These are phyloP conservation scores for Clivina fossor DNA, from an alignment of 2,888 invertebrate genomes.

Conservation along the genomic window DNA sequence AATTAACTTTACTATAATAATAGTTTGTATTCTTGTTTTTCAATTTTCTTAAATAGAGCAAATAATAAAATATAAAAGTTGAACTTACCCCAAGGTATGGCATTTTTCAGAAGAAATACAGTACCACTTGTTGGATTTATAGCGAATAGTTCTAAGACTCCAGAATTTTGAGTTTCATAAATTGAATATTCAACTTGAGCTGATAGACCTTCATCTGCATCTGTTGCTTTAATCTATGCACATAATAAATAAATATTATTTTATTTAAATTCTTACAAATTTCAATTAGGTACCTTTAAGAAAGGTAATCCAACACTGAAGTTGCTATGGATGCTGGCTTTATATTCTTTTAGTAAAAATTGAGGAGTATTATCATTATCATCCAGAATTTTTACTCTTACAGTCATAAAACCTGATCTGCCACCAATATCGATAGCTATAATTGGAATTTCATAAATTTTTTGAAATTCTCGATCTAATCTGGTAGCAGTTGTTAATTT, in stretches of 20 bases:
- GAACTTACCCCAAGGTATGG: constrained; percentile 57
- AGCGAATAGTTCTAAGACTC: constrained; percentile 68
- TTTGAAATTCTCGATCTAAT: constrained; percentile 74
- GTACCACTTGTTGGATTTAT: constrained; percentile 76
- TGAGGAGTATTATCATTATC: constrained; percentile 81
- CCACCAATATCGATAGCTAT: constrained; percentile 83
- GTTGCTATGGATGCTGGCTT: constrained; percentile 68
- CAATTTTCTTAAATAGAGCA: too few relatives aligned
- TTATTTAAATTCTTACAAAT: not conserved
- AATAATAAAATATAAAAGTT: too few relatives aligned
- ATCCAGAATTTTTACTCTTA: constrained; percentile 80
- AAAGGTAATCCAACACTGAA: constrained; percentile 60
- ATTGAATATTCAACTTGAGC: constrained; percentile 75
- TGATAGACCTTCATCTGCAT: constrained; percentile 74
- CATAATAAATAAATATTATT: constrained; percentile 23
- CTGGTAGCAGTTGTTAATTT: constrained; percentile 63
- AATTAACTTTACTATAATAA: too few relatives aligned
- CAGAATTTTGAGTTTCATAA: constrained; percentile 67
- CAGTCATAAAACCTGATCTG: constrained; percentile 70
- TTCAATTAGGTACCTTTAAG: constrained; percentile 55
- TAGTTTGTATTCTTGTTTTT: too few relatives aligned
- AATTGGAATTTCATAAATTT: constrained; percentile 73
- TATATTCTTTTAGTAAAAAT: constrained; percentile 76
- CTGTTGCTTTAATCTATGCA: constrained; percentile 67
- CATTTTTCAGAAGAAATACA: constrained; percentile 66